Evolutionary conservation across 2,888 invertebrate species (phyloP).

Genomic region (Mythimna ferrago): DNA sequence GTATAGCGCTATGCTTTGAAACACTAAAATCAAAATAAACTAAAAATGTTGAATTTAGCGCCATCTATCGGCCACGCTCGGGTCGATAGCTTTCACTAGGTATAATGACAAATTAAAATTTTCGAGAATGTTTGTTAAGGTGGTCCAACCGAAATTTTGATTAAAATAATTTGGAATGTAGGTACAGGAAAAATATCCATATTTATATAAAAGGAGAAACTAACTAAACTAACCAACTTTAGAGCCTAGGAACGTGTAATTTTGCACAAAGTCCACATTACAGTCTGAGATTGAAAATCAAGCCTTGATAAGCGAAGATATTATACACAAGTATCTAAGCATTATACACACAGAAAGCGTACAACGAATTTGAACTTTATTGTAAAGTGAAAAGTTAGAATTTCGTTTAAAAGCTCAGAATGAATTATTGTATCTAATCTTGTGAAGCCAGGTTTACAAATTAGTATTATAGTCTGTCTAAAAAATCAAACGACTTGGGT

Average conservation of each 20-base stretch:
- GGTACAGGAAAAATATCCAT: neutral
- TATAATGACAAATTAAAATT: no score
- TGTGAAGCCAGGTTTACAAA: neutral
- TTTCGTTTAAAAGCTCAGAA: slow-evolving; percentile 1
- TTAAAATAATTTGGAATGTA: slow-evolving; percentile 9
- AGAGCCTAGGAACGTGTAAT: no score
- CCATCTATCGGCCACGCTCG: no score
- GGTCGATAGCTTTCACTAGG: no score
- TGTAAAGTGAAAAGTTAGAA: neutral
- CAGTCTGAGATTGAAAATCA: neutral
- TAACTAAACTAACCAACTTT: no score
- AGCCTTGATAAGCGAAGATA: neutral
- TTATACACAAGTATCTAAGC: slow-evolving; percentile 10
- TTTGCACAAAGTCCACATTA: neutral
- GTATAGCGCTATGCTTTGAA: no score
- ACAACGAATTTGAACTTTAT: slow-evolving; percentile 8
- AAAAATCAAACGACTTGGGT: no score
- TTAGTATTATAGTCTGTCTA: neutral
- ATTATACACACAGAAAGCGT: slow-evolving; percentile 11
- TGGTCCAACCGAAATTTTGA: slow-evolving; percentile 1
- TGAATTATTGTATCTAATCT: neutral
- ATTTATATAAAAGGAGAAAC: no score
- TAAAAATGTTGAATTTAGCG: no score
- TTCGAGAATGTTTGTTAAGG: neutral
- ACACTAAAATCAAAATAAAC: no score